Percentiles rank a stretch among this genome's conserved stretches.
Conservation (phyloP, 2,113 vertebrate species). For the Neogobius melanostomus region DNA sequence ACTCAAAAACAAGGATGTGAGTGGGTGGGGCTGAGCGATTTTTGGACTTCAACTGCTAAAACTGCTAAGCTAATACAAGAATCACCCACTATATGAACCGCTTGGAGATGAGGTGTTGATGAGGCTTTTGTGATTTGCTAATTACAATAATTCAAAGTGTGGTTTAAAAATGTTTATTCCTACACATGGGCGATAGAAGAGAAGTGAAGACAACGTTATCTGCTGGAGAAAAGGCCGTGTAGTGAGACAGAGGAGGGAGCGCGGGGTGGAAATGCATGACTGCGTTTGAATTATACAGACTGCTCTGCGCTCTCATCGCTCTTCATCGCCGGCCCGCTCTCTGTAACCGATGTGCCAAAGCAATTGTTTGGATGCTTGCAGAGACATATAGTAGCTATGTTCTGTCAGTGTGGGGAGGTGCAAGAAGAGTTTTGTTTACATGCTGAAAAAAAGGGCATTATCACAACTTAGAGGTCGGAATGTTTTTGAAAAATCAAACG, state of each 20-base stretch:
- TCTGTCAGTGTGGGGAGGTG: background rate
- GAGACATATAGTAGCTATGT: background rate
- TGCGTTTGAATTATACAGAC: conserved; percentile 52
- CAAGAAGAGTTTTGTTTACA: too few relatives aligned
- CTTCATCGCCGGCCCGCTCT: conserved; percentile 19
- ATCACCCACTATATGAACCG: too few relatives aligned
- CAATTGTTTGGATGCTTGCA: background rate
- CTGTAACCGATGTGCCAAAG: conserved; percentile 11
- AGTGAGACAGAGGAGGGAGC: background rate
- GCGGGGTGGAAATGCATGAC: conserved; percentile 26
- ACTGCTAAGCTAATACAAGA: too few relatives aligned
- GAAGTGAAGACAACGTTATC: conserved; percentile 26
- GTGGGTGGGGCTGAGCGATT: too few relatives aligned
- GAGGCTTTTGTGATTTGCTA: background rate
- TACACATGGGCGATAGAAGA: background rate
- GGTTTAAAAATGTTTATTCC: background rate
- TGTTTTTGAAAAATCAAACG: too few relatives aligned
- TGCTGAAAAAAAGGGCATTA: too few relatives aligned
- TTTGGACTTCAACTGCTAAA: background rate
- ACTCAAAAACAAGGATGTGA: background rate
- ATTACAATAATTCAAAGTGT: background rate
- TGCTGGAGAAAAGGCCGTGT: background rate
- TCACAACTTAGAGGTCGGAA: too few relatives aligned
- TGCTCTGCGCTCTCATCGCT: conserved; percentile 24
- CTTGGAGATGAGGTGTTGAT: too few relatives aligned